Base-by-base conservation (phyloP, 1,140 invertebrate species). In the Hyles euphorbiae region DNA sequence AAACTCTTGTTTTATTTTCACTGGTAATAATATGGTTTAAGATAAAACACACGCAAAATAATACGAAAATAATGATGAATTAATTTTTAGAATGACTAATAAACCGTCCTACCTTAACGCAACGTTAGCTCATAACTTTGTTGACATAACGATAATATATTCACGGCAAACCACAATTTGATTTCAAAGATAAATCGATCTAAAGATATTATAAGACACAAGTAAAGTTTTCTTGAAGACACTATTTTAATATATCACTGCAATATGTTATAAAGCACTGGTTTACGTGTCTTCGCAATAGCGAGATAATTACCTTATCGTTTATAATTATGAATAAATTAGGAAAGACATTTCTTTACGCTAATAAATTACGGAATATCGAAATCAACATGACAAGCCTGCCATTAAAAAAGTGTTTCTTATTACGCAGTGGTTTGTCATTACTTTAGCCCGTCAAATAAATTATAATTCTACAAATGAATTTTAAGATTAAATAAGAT, bases 171-270 rank as follows among this genome's bases (percentile, higher is more conserved):
- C 71, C 60, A 36, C 67, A 71, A 61, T 59, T 72, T 76, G 75
- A 75, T 80, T 82, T 74, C 68, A 61, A 69, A 77, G 71, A 68
- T 80, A 78, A 69, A 87, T 87, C 81, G 83, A 87, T 87, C 78
- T 58, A 56, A 76, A 69, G 72, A 74, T 76, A 72, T 68, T 68
- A 67, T 63, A 61, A 65, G 57, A 55, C 53, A 67, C 51, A 62
- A 54, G 54, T 68, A 63, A 45, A 34, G 59, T 63, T 66, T 58
- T 63, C 43, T 56, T 47, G 7, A 57, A 34, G 53, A 40, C 12
- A 50, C 10, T 34, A 53, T 57, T 53, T 44, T 44, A 56, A 34
- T 53, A 49, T 60, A 49, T 22, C 43, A 57, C 47, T 34, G 36
- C 22, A 43, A 36, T 40, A 53, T 40, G 36, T 43, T 10, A 9